phyloP scores from a whole-genome alignment of 2,113 vertebrate species.

The Sinocyclocheilus anshuiensis region DNA sequence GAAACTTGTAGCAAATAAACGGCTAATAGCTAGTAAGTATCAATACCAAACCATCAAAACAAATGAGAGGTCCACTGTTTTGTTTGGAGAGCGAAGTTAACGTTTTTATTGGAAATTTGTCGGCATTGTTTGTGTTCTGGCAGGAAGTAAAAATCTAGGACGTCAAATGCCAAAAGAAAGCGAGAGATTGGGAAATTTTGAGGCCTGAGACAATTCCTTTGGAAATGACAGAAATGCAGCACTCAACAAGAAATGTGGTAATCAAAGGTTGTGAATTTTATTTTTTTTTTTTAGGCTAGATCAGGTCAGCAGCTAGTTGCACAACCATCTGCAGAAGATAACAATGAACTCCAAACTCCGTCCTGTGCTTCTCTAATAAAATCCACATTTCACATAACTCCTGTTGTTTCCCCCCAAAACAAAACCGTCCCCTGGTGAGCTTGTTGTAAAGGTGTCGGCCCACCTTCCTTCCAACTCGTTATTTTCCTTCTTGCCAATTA shows the following conservation, averaged over 20 bases:
- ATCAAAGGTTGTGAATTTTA: slow-evolving; percentile 13
- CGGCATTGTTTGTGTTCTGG: neutral
- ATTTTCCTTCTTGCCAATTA: slow-evolving; percentile 55
- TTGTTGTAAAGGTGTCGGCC: slow-evolving; percentile 50
- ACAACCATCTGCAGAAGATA: slow-evolving; percentile 7
- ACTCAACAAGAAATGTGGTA: slow-evolving; percentile 5
- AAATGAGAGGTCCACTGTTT: slow-evolving; percentile 9
- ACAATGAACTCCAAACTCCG: neutral
- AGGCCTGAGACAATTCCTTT: neutral
- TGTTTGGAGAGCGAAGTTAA: neutral
- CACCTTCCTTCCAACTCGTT: slow-evolving; percentile 37
- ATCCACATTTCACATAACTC: slow-evolving; percentile 51
- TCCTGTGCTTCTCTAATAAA: slow-evolving; percentile 52
- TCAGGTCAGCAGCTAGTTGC: slow-evolving; percentile 9
- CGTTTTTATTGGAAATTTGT: slow-evolving; percentile 6
- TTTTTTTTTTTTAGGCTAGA: neutral
- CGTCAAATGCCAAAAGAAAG: neutral
- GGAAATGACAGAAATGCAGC: neutral
- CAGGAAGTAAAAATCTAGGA: neutral
- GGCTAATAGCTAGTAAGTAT: slow-evolving; percentile 10
- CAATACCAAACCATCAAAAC: slow-evolving; percentile 9
- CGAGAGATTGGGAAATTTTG: slow-evolving; percentile 26
- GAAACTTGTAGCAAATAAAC: slow-evolving; percentile 4
- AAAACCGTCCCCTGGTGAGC: slow-evolving; percentile 41
- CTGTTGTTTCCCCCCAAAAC: slow-evolving; percentile 53